Percentiles rank a stretch among this genome's conserved stretches.
Evolutionary conservation across 2,888 invertebrate genomes (phyloP).

Genomic region (Cerastoderma edule): DNA sequence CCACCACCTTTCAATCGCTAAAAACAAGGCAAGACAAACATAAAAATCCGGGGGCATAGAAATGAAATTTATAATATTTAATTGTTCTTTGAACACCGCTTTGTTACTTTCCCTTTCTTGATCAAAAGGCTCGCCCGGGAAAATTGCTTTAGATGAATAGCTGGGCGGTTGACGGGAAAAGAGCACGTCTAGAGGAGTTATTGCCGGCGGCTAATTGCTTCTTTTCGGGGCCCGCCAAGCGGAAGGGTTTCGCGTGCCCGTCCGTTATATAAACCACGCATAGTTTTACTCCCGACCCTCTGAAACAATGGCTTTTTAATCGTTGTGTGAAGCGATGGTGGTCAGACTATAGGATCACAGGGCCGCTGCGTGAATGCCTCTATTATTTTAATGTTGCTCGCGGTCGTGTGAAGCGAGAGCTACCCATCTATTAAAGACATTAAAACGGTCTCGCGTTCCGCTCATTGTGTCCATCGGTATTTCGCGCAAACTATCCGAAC

Average conservation of each 20-base stretch:
- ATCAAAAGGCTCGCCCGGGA: slow-evolving; percentile 25
- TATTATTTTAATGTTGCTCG: too few relatives aligned
- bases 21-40: slow-evolving; percentile 23
- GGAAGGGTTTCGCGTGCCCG: slow-evolving; percentile 19
- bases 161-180: slow-evolving; percentile 10
- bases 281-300: slow-evolving; percentile 6
- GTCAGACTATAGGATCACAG: slow-evolving; percentile 21
- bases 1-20: slow-evolving; percentile 12
- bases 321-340: slow-evolving; percentile 16
- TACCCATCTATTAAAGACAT: too few relatives aligned
- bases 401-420: too few relatives aligned
- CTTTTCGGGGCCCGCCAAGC: slow-evolving; percentile 6
- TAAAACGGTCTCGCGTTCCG: not conserved
- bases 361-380: too few relatives aligned
- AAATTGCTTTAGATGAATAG: slow-evolving; percentile 22
- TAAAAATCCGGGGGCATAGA: slow-evolving; percentile 14
- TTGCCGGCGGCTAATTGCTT: slow-evolving; percentile 12
- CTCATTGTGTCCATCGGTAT: too few relatives aligned
- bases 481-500: too few relatives aligned
- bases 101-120: slow-evolving; percentile 14
- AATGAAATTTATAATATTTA: slow-evolving; percentile 28
- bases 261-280: slow-evolving; percentile 22
- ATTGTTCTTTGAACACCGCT: slow-evolving; percentile 18
- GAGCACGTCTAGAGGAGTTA: slow-evolving; percentile 1
- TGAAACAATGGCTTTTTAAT: slow-evolving; percentile 21